phyloP scores from a whole-genome alignment of 2,888 invertebrate genomes.

The Syritta pipiens region DNA sequence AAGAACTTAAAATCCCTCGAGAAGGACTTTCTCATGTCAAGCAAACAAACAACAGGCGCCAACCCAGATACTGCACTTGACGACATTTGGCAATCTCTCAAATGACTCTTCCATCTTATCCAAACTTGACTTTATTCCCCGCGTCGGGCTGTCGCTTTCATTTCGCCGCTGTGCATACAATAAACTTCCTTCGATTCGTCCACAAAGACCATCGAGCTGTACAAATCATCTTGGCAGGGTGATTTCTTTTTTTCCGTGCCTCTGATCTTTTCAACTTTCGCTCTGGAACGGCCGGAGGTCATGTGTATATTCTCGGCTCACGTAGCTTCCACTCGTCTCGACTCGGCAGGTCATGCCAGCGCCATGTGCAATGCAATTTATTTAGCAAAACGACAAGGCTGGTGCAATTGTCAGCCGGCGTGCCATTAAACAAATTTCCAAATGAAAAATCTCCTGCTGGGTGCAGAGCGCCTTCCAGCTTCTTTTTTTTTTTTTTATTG shows the following conservation, averaged over 20 bases:
- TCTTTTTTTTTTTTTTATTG: constrained; percentile 43
- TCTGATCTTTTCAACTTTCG: constrained; percentile 50
- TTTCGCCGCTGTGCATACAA: constrained; percentile 32
- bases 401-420: constrained; percentile 57
- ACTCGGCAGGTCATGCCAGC: background rate
- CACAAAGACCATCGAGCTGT: constrained; percentile 25
- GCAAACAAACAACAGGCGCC: background rate
- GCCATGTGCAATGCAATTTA: constrained; percentile 54
- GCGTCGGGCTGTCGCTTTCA: constrained; percentile 33
- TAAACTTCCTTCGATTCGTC: constrained; percentile 6
- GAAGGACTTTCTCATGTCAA: background rate
- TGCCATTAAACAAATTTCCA: constrained; percentile 53
- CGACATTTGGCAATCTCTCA: constrained; percentile 70
- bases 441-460: constrained; percentile 42
- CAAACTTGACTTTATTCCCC: constrained; percentile 27
- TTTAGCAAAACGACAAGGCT: constrained; percentile 51
- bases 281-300: constrained; percentile 28
- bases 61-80: constrained; percentile 39
- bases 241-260: constrained; percentile 30
- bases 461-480: background rate
- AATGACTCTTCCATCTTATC: constrained; percentile 65
- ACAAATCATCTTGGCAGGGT: constrained; percentile 61
- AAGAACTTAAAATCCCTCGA: background rate
- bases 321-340: constrained; percentile 18
- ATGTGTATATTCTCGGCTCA: constrained; percentile 13